Conservation (phyloP, 2,113 vertebrate genomes). For the Pitta sordida region DNA sequence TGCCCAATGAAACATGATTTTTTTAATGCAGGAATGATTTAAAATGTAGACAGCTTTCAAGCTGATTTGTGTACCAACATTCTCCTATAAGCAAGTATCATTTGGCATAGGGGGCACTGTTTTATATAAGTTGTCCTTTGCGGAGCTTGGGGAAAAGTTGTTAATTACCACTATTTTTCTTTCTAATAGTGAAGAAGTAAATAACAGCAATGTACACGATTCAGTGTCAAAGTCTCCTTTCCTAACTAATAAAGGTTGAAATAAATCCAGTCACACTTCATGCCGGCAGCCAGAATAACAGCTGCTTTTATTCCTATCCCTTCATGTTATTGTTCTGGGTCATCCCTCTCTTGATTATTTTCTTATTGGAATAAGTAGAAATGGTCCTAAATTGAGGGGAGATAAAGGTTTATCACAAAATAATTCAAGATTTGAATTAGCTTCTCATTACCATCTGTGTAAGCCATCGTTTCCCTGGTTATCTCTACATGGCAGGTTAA, state of each 20-base stretch:
- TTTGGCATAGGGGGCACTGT: background rate
- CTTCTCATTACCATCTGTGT: background rate
- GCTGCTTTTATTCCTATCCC: background rate
- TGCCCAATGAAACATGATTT: background rate
- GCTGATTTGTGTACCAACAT: background rate
- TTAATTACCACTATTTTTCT: background rate
- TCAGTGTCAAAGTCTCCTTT: background rate
- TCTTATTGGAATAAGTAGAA: background rate
- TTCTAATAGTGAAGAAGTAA: background rate
- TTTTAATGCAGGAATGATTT: background rate
- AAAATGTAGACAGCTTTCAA: background rate
- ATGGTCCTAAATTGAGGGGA: background rate
- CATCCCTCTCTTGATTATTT: background rate
- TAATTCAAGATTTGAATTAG: background rate
- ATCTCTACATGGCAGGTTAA: background rate
- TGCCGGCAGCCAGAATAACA: background rate
- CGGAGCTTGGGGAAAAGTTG: background rate
- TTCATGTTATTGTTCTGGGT: background rate
- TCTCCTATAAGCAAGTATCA: background rate
- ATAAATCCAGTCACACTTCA: background rate
- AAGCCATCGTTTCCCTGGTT: background rate
- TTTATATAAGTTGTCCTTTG: background rate
- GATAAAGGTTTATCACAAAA: background rate
- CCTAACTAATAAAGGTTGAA: background rate
- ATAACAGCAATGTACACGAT: background rate